Conservation (phyloP, 2,797 vertebrate species). For the Clarias laeviceps region DNA sequence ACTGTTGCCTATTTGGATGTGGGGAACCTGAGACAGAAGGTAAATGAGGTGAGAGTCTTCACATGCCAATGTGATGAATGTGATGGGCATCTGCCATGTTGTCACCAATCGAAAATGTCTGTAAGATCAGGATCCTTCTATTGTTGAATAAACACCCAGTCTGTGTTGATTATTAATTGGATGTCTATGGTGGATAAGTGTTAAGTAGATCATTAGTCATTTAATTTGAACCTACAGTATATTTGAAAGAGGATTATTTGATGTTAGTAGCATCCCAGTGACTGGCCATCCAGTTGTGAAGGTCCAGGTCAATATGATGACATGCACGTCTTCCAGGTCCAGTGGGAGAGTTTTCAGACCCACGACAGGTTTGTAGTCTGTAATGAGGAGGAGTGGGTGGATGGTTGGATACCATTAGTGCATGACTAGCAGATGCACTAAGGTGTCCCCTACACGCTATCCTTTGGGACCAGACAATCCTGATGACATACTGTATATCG, state of each 20-base stretch:
- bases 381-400: background rate
- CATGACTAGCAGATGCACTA: background rate
- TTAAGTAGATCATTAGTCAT: background rate
- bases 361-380: background rate
- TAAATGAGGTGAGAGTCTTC: background rate
- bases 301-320: background rate
- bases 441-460: background rate
- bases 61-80: background rate
- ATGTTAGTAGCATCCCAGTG: background rate
- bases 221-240: background rate
- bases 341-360: background rate
- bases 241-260: background rate
- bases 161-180: background rate
- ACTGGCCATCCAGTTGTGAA: background rate
- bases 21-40: background rate
- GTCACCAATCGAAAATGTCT: background rate
- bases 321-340: background rate
- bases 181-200: background rate
- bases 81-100: background rate
- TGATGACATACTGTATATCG: background rate
- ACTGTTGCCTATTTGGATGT: background rate
- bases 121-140: background rate
- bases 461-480: background rate
- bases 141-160: background rate
- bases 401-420: background rate